phyloP scores from a whole-genome alignment of 2,888 invertebrate species.

The Drosophila percnosoma region DNA sequence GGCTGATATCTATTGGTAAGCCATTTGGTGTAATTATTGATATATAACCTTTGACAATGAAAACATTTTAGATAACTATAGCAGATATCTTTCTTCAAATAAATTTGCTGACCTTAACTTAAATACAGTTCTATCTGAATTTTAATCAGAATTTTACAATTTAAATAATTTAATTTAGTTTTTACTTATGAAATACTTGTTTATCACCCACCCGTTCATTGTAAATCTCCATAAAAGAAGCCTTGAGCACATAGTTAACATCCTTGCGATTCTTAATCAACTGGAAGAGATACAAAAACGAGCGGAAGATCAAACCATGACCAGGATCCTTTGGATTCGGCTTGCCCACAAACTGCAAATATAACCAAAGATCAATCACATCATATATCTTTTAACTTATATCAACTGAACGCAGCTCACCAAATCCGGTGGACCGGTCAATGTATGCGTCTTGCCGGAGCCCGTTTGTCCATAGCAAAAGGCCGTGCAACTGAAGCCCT shows the following conservation, averaged over 20 bases:
- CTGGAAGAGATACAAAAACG: conserved; percentile 95
- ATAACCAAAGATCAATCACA: background rate
- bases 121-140: too few species aligned
- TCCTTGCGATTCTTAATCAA: conserved; percentile 91
- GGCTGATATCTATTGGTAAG: background rate
- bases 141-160: background rate
- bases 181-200: background rate
- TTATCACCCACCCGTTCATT: conserved; percentile 93
- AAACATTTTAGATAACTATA: background rate
- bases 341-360: conserved; percentile 87
- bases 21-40: background rate
- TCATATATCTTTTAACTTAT: background rate
- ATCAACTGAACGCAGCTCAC: conserved; percentile 85
- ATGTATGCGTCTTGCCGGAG: conserved; percentile 97
- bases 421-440: conserved; percentile 95
- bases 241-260: conserved; percentile 93
- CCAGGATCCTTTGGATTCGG: conserved; percentile 89
- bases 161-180: background rate
- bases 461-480: conserved; percentile 99
- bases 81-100: background rate
- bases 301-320: conserved; percentile 95
- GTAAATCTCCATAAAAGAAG: conserved; percentile 97
- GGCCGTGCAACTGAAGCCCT: conserved; percentile 96
- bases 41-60: background rate
- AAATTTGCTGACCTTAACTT: too few species aligned